A percentile compares a stretch with the other conserved stretches of the same genome.
These are phyloP conservation scores for Chamaetylas fuelleborni DNA, from an alignment of 2,113 vertebrate species.

Conservation along the genomic window DNA sequence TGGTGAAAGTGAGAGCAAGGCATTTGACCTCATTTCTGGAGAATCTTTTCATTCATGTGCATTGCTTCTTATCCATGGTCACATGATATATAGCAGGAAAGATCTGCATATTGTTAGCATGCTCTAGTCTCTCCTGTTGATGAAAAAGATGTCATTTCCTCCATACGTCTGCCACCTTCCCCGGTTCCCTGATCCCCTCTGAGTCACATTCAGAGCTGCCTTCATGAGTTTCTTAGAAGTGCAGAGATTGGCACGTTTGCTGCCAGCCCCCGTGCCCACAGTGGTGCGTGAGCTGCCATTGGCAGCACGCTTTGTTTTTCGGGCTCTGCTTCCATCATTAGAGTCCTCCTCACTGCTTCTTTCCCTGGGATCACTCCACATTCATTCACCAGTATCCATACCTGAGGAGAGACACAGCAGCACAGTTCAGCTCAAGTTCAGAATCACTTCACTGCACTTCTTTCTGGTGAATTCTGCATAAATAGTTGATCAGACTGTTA, in stretches of 20 bases:
- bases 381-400: neutral
- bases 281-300: neutral
- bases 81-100: neutral
- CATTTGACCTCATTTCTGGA: conserved; percentile 12
- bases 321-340: no score
- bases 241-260: neutral
- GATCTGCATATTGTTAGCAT: neutral
- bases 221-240: neutral
- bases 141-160: neutral
- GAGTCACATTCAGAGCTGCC: neutral
- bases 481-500: neutral
- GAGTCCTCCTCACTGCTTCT: neutral
- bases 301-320: neutral
- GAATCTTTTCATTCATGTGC: neutral
- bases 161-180: neutral
- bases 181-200: neutral
- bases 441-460: neutral
- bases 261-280: neutral
- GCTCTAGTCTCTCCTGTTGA: neutral
- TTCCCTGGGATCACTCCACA: neutral
- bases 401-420: neutral
- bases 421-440: neutral
- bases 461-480: neutral
- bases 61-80: neutral
- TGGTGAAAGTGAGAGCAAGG: neutral